These are phyloP conservation scores for Pipistrellus kuhlii DNA, from an alignment of 2,797 vertebrate genomes.

Conservation along the genomic window DNA sequence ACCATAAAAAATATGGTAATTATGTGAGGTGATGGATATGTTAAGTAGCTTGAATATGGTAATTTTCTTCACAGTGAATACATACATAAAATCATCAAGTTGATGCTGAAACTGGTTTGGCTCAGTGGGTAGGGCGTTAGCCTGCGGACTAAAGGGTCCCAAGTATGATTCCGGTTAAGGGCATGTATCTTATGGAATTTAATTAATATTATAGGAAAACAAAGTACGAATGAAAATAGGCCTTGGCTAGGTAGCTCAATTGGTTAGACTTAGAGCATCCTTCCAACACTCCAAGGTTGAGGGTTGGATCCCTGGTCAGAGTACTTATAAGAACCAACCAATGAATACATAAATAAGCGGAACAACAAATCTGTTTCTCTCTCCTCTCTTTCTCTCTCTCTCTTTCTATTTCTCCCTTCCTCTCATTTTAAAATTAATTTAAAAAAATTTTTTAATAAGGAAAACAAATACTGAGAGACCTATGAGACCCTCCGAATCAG, in stretches of 20 bases:
- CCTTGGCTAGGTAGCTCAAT: too few relatives aligned
- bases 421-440: not conserved
- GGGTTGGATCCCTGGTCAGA: not conserved
- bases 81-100: not conserved
- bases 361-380: not conserved
- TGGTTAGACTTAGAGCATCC: not conserved
- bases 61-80: not conserved
- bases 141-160: too few relatives aligned
- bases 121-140: too few relatives aligned
- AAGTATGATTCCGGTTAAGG: too few relatives aligned
- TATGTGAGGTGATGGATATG: not conserved
- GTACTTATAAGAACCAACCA: not conserved
- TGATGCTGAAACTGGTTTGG: not conserved
- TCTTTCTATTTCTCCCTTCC: not conserved
- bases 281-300: not conserved
- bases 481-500: not conserved
- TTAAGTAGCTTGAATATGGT: not conserved
- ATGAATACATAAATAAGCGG: too few relatives aligned
- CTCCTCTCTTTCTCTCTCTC: not conserved
- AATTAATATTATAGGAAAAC: too few relatives aligned
- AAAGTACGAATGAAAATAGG: too few relatives aligned
- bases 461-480: constrained; percentile 28
- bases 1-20: not conserved
- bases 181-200: too few relatives aligned
- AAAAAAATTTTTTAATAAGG: not conserved